Conservation (phyloP, 2,113 vertebrate genomes). For the Reinhardtius hippoglossoides region DNA sequence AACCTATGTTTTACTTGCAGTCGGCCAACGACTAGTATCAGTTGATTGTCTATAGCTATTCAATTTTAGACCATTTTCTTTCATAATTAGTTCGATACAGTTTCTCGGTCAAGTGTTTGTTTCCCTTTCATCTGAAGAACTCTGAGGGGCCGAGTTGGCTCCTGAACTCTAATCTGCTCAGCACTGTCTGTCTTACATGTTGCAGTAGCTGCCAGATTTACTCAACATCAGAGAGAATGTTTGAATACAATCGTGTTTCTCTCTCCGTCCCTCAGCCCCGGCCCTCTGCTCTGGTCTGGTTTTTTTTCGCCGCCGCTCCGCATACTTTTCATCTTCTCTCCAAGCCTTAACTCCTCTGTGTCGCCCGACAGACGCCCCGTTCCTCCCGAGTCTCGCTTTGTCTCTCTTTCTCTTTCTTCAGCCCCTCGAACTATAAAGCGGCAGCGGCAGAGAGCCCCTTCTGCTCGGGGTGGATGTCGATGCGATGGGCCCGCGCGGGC, state of each 20-base stretch:
- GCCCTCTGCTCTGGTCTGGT: constrained; percentile 27
- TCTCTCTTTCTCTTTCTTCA: constrained; percentile 16
- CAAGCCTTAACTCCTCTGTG: constrained; percentile 32
- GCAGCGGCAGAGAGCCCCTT: constrained; percentile 4
- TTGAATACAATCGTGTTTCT: constrained; percentile 39
- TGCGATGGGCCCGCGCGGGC: constrained; percentile 29
- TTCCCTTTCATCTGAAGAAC: background rate
- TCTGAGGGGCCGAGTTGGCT: constrained; percentile 11
- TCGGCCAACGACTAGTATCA: no score
- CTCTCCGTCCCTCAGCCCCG: background rate
- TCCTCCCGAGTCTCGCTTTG: constrained; percentile 22
- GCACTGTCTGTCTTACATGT: constrained; percentile 38
- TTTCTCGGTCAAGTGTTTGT: background rate
- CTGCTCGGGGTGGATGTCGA: constrained; percentile 23
- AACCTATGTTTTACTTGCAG: no score
- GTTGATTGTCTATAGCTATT: no score
- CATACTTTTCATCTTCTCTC: constrained; percentile 34
- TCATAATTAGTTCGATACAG: background rate
- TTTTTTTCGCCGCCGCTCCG: constrained; percentile 26
- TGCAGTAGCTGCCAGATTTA: constrained; percentile 51
- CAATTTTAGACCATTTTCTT: no score
- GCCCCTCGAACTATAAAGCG: constrained; percentile 10
- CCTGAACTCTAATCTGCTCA: constrained; percentile 37
- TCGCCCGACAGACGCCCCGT: constrained; percentile 23
- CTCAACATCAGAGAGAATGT: constrained; percentile 48